Conservation (phyloP, 2,113 vertebrate species). For the Myotis yumanensis region DNA sequence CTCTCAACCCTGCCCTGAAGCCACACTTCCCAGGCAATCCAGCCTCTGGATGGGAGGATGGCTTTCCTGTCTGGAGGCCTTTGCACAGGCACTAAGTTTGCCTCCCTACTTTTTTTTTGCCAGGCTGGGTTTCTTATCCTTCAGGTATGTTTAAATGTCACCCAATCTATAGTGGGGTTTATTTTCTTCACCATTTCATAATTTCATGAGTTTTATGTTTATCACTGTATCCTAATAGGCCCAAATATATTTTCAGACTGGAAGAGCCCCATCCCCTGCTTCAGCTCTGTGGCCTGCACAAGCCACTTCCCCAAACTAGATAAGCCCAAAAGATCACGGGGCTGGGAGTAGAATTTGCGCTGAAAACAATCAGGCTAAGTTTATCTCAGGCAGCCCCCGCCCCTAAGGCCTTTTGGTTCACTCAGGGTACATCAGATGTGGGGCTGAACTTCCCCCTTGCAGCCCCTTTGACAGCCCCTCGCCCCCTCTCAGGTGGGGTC, state of each 20-base stretch:
- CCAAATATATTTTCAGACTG: background rate
- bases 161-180: background rate
- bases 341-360: background rate
- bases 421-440: background rate
- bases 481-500: background rate
- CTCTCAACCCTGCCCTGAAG: background rate
- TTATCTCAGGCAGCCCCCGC: rapidly evolving
- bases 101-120: background rate
- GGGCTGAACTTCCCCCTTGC: background rate
- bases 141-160: background rate
- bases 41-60: background rate
- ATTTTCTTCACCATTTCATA: background rate
- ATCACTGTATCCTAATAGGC: background rate
- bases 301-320: background rate
- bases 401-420: rapidly evolving
- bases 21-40: background rate
- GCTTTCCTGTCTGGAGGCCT: background rate
- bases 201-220: background rate
- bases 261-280: background rate
- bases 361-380: background rate
- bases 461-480: rapidly evolving
- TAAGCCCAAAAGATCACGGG: background rate
- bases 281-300: background rate
- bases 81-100: background rate
- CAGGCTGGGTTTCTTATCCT: background rate